Evolutionary conservation across 2,888 invertebrate species (phyloP), one percentile per base, ranked within the genome.

Genomic region (Cantharis rustica): DNA sequence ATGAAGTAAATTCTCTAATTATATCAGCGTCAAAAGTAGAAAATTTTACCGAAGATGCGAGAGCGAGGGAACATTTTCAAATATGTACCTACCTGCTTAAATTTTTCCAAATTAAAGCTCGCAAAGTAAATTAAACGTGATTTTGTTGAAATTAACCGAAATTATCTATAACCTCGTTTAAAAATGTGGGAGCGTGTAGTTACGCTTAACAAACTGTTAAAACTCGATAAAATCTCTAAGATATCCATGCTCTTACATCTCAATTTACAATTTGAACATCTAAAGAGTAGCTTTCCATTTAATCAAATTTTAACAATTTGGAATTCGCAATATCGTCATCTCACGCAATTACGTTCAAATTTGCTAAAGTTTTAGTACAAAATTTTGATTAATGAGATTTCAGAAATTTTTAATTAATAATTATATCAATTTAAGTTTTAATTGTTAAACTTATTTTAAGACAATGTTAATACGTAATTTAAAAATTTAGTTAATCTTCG

Each of bases 261-360:
- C 75, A 75, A 77, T 77, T 75, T 72, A 70, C 77, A 75, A 77
- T 74, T 72, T 72, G 74, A 72, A 75, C 77, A 75, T 77, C 75
- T 68, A 47, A 71, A 66, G 66, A 73, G 23, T 68, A 77, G 69
- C 71, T 77, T 63, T 63, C 31, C 62, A 71, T 74, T 77, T 27
- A 77, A 47, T 47, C 47, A 47, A 47, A 47, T 47, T 47, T 47
- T 47, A 47, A 47, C 47, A 47, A 47, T 47, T 47, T 47, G 47
- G 47, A 47, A 47, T 47, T 47, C 47, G 47, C 47, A 47, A 47
- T 47, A 47, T 47, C 47, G 47, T 47, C 47, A 47, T 47, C 47
- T 47, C 47, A 47, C 47, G 47, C 47, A 47, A 47, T 47, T 47
- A 47, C 47, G 47, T 47, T 47, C 47, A 47, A 47, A 47, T 13